A percentile compares a stretch with the other conserved stretches of the same genome.
These are phyloP conservation scores for Prochilodus magdalenae DNA, from an alignment of 2,113 vertebrate genomes.

Conservation along the genomic window DNA sequence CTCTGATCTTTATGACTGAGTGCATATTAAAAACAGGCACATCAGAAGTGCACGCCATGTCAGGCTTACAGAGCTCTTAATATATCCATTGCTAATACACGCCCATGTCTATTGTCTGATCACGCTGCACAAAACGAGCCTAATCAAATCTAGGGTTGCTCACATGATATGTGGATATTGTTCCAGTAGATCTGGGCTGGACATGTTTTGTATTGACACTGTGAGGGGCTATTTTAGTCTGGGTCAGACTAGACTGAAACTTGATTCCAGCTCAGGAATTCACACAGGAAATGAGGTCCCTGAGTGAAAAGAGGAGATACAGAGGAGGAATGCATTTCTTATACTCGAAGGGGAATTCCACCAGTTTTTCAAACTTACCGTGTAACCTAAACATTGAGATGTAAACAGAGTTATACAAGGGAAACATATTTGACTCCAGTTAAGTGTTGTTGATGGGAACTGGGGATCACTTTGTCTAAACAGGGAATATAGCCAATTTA, in stretches of 20 bases:
- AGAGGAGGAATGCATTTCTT: neutral
- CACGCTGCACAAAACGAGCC: neutral
- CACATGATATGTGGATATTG: slow-evolving; percentile 5
- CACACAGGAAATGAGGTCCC: slow-evolving; percentile 42
- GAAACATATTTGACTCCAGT: too few species aligned
- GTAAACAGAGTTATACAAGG: too few species aligned
- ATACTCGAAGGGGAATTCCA: neutral
- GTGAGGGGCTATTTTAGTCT: slow-evolving; percentile 36
- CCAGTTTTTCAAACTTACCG: too few species aligned
- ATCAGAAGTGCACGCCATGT: neutral
- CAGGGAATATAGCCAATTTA: too few species aligned
- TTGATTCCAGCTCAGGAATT: slow-evolving; percentile 29
- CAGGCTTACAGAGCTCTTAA: too few species aligned
- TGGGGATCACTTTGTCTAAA: too few species aligned
- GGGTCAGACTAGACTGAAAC: slow-evolving; percentile 23
- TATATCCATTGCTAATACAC: too few species aligned
- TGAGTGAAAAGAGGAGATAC: neutral
- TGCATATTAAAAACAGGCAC: slow-evolving; percentile 21
- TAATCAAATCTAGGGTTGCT: neutral
- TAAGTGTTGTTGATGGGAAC: too few species aligned
- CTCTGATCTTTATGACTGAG: neutral
- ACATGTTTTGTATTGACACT: slow-evolving; percentile 32
- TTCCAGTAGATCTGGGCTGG: neutral
- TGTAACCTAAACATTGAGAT: too few species aligned
- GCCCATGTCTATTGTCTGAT: too few species aligned